A percentile compares a stretch with the other conserved stretches of the same genome.
Conservation (phyloP, 2,113 vertebrate genomes). For the Dipodomys merriami region DNA sequence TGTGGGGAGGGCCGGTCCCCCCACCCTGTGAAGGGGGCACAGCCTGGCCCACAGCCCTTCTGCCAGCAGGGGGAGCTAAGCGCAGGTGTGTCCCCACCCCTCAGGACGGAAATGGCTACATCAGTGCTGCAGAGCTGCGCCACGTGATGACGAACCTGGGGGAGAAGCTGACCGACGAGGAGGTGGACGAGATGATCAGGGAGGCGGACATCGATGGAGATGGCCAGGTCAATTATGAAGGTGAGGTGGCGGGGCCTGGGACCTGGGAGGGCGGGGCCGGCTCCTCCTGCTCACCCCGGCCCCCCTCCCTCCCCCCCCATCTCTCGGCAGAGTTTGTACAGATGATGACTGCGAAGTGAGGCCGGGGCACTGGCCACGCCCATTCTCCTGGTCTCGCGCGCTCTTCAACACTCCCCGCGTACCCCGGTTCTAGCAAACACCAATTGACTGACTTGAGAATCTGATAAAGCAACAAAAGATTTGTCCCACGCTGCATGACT, state of each 20-base stretch:
- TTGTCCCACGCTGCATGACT: conserved; percentile 89
- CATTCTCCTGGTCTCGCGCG: conserved; percentile 85
- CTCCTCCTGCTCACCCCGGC: accelerated
- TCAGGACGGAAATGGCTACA: conserved; percentile 94
- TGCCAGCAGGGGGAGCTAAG: neutral
- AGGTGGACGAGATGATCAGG: conserved; percentile 95
- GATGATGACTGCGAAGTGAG: conserved; percentile 97
- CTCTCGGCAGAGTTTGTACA: conserved; percentile 92
- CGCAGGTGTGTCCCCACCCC: neutral
- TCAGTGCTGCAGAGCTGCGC: conserved; percentile 93
- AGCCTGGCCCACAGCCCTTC: neutral
- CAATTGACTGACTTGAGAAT: conserved; percentile 85
- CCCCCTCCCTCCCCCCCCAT: neutral
- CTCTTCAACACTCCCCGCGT: conserved; percentile 82
- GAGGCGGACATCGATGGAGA: conserved; percentile 95
- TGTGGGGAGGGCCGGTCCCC: too few relatives aligned
- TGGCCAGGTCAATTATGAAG: conserved; percentile 95
- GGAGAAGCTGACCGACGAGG: conserved; percentile 94
- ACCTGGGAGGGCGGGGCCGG: accelerated
- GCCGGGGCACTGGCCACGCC: conserved; percentile 87
- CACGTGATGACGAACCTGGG: conserved; percentile 96
- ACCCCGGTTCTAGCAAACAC: conserved; percentile 86
- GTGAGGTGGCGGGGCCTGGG: conserved; percentile 73
- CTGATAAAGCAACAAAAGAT: conserved; percentile 89
- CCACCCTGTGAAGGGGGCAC: too few relatives aligned